Evolutionary conservation across 2,113 vertebrate genomes (phyloP).

Genomic region (Centropus unirufus): DNA sequence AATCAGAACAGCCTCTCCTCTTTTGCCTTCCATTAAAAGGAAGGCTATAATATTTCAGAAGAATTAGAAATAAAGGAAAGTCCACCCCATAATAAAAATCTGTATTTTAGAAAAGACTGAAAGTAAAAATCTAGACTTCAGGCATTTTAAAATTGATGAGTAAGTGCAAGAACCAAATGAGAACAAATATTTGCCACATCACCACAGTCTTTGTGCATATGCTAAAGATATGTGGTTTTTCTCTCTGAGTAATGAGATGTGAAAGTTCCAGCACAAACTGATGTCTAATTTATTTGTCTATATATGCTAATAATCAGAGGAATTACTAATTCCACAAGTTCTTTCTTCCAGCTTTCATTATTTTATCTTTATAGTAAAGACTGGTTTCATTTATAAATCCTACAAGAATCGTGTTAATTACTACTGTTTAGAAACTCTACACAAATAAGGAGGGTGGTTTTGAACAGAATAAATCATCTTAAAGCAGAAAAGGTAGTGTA

Average conservation of each 20-base stretch:
- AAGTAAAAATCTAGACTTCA: neutral
- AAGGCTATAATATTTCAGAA: neutral
- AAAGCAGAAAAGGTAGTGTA: neutral
- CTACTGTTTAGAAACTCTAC: neutral
- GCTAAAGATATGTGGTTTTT: neutral
- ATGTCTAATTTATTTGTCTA: neutral
- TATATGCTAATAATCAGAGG: neutral
- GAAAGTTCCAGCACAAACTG: neutral
- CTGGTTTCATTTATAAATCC: neutral
- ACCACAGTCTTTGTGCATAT: neutral
- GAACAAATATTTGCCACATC: neutral
- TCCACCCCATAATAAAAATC: neutral
- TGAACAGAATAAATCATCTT: neutral
- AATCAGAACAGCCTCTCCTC: neutral
- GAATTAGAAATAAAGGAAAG: neutral
- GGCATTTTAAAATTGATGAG: neutral
- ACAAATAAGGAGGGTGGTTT: neutral
- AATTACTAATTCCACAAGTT: accelerated
- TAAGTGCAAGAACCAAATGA: neutral
- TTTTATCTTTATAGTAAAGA: neutral
- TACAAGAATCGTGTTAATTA: neutral
- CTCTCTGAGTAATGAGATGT: neutral
- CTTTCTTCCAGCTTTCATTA: neutral
- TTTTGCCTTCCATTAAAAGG: neutral
- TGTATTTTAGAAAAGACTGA: neutral